These are phyloP conservation scores for Ornithoptera alexandrae DNA, from an alignment of 2,888 invertebrate genomes.

Conservation along the genomic window DNA sequence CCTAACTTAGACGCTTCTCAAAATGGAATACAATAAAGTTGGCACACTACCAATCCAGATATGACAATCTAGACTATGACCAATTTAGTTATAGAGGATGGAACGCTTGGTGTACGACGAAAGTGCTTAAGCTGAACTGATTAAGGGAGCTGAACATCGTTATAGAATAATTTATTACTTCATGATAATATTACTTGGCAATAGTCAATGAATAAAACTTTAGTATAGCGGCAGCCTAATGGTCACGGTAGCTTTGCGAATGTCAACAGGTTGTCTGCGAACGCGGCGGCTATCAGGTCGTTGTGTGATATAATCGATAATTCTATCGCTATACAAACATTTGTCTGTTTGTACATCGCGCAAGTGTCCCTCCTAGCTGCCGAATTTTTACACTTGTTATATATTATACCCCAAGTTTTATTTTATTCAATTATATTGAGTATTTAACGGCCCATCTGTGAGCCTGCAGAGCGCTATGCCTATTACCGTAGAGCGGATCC, in stretches of 20 bases:
- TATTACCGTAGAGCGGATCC: too few relatives aligned
- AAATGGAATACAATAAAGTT: too few relatives aligned
- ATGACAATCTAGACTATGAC: too few relatives aligned
- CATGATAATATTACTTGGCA: neutral
- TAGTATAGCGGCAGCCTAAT: constrained; percentile 9
- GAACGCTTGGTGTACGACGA: too few relatives aligned
- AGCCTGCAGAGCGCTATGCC: too few relatives aligned
- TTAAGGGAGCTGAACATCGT: too few relatives aligned
- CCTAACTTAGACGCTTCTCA: too few relatives aligned
- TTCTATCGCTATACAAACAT: constrained; percentile 37
- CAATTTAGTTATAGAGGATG: too few relatives aligned
- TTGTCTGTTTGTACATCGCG: constrained; percentile 19
- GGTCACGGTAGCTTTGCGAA: constrained; percentile 26
- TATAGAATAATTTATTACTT: neutral
- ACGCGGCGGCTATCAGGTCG: constrained; percentile 29
- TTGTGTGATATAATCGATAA: constrained; percentile 33
- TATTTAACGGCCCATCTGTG: neutral
- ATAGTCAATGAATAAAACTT: neutral
- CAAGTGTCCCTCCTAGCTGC: constrained; percentile 16
- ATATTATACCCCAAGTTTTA: neutral
- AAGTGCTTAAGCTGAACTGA: too few relatives aligned
- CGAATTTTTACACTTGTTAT: constrained; percentile 20
- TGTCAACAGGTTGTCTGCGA: constrained; percentile 34
- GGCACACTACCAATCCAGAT: too few relatives aligned
- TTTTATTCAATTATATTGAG: constrained; percentile 1